phyloP scores from a whole-genome alignment of 2,113 vertebrate genomes.

The Chrysochloris asiatica region DNA sequence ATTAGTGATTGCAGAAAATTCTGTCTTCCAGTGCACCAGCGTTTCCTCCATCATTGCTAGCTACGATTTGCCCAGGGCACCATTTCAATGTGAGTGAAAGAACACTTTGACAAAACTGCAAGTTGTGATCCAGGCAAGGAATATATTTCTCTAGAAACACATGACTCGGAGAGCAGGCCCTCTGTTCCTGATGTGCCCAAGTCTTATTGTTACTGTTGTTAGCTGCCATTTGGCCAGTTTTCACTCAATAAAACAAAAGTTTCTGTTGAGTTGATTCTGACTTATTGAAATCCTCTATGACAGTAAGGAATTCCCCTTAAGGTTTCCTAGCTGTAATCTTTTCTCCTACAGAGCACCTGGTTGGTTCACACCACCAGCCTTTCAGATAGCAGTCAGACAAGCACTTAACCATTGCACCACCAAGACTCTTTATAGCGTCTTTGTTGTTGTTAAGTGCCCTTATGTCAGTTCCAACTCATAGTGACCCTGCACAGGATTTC shows the following conservation, averaged over 20 bases:
- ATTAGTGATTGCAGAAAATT: not conserved
- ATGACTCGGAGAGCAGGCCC: not conserved
- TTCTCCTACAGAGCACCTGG: not conserved
- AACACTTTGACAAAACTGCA: not conserved
- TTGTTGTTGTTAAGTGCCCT: no score
- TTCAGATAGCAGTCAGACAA: not conserved
- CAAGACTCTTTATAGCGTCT: not conserved
- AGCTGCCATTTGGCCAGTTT: not conserved
- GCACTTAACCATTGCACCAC: not conserved
- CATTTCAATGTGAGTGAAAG: not conserved
- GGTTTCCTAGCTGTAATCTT: not conserved
- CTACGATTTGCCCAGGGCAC: not conserved
- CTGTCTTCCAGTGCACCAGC: not conserved
- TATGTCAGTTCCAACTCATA: no score
- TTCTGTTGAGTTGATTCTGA: not conserved
- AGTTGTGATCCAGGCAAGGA: not conserved
- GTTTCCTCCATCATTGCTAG: not conserved
- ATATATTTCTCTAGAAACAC: fast-evolving
- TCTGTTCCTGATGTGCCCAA: fast-evolving
- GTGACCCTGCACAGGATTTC: no score
- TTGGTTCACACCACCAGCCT: not conserved
- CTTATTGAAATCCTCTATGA: not conserved
- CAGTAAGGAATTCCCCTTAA: not conserved
- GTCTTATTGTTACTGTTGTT: not conserved
- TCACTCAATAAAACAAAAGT: not conserved